Base-by-base conservation (phyloP, 1,140 invertebrate genomes). In the Pogonomyrmex californicus region DNA sequence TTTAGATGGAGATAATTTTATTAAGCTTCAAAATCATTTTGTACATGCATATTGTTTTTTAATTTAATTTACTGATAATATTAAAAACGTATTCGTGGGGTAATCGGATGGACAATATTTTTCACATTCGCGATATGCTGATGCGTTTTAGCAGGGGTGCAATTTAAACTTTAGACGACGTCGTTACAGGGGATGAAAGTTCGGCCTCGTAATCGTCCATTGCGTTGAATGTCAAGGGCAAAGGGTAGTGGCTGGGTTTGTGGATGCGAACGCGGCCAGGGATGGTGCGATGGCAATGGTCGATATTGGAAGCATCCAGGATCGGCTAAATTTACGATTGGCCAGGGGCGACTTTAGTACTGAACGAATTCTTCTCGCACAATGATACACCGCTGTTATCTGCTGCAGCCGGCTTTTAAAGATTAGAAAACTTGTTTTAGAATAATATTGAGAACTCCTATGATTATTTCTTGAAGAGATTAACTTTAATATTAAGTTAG, bases 181-280 rank as follows among this genome's bases (percentile, higher is more conserved):
- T 75, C 83, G 70, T 75, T 77, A 86, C 10, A 60, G 44, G n/a
- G 66, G 51, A 79, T 62, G 78, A 89, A 77, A 85, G 51, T 87
- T 89, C 60, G 77, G 36, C 12, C 71, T 78, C 85, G 73, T 58
- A 73, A 90, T 85, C 51, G 73, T 62, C 82, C 33, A 86, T 36
- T 71, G 66, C 88, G 86, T 54, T 81, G 88, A 92, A 91, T 92
- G 88, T 91, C 92, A 92, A 92, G 91, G 91, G 86, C 91, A 92
- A 91, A 73, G 68, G 86, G 86, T 86, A 79, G 78, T 76, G 78
- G 71, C 23, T 47, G 82, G 51, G 33, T 63, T 62, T 58, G 79
- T 38, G 51, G 66, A n/a, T 73, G 65, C 51, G 78, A 83, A 9
- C 44, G 51, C 9, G 41, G 63, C 17, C 30, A 49, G n/a, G 49